Conservation (phyloP, 2,113 vertebrate species). For the Progne subis region DNA sequence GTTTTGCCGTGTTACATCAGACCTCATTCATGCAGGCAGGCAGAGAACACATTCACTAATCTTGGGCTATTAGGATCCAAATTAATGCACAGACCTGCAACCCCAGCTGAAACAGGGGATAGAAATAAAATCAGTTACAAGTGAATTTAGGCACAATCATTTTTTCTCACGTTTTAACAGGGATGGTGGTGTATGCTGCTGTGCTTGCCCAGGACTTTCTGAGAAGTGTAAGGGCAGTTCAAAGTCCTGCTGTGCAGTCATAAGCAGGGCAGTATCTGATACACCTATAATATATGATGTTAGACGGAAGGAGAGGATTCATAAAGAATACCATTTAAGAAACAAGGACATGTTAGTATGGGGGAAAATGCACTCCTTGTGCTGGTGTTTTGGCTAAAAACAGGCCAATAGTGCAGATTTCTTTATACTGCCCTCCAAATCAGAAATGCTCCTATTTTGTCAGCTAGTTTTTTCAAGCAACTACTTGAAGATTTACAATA, state of each 20-base stretch:
- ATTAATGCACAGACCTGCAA: neutral
- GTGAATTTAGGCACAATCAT: rapidly evolving
- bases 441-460: neutral
- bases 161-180: neutral
- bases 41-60: neutral
- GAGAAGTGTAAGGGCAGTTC: neutral
- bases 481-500: neutral
- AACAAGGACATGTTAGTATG: neutral
- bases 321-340: neutral
- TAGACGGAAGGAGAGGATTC: neutral
- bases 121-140: neutral
- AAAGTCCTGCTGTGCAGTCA: neutral
- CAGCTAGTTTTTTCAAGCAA: neutral
- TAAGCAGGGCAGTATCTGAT: neutral
- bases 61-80: neutral
- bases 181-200: neutral
- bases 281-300: neutral
- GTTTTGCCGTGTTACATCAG: neutral
- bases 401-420: neutral
- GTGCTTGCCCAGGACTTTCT: neutral
- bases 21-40: neutral
- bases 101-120: neutral
- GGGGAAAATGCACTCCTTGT: neutral
- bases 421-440: neutral
- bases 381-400: neutral